These are phyloP conservation scores for Physocephala rufipes DNA, from an alignment of 2,888 invertebrate genomes.

Conservation along the genomic window DNA sequence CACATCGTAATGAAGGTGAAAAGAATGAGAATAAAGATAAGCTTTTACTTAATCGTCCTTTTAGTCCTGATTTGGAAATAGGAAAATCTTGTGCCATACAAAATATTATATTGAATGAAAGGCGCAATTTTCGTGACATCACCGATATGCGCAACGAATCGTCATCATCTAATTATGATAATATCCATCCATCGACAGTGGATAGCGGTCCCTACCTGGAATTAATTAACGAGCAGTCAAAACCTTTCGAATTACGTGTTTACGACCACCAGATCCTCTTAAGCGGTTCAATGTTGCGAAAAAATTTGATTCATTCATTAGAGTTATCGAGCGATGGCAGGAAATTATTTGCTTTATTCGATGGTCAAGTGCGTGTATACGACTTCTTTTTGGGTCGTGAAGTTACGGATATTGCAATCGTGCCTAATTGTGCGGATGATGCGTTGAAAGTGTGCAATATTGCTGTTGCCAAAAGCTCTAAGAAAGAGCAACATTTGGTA, in stretches of 20 bases:
- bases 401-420: slow-evolving; percentile 28
- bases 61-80: slow-evolving; percentile 46
- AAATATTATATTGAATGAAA: slow-evolving; percentile 63
- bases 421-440: background rate
- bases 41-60: slow-evolving; percentile 6
- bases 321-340: slow-evolving; percentile 60
- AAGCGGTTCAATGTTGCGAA: slow-evolving; percentile 58
- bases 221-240: slow-evolving; percentile 52
- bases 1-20: slow-evolving; percentile 6
- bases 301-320: slow-evolving; percentile 58
- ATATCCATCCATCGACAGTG: slow-evolving; percentile 50
- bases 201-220: slow-evolving; percentile 52
- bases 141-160: slow-evolving; percentile 35
- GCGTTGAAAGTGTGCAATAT: slow-evolving; percentile 49
- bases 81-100: slow-evolving; percentile 66
- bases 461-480: slow-evolving; percentile 48
- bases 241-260: slow-evolving; percentile 56
- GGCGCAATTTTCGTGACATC: slow-evolving; percentile 46
- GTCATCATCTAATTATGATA: slow-evolving; percentile 20
- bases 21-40: background rate
- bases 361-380: slow-evolving; percentile 57
- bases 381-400: slow-evolving; percentile 60
- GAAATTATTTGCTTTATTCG: slow-evolving; percentile 58
- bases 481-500: slow-evolving; percentile 49
- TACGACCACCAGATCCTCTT: slow-evolving; percentile 61